A percentile compares a stretch with the other conserved stretches of the same genome.
Conservation (phyloP, 2,888 invertebrate species). For the Celastrina argiolus region DNA sequence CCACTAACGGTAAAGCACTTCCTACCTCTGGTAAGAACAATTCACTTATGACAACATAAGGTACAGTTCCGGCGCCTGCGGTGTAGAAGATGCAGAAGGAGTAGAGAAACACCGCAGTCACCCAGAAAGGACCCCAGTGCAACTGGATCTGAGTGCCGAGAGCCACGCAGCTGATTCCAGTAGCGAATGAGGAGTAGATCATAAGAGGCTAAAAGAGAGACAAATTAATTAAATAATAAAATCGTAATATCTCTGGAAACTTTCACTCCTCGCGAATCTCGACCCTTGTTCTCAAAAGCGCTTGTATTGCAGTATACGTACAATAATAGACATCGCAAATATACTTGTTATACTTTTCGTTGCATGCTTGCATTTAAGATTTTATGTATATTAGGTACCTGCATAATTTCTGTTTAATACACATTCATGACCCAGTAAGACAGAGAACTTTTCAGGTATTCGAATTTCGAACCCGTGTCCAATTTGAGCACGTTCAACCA, state of each 20-base stretch:
- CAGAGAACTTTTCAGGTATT: no score
- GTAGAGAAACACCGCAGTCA: slow-evolving; percentile 37
- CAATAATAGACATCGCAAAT: no score
- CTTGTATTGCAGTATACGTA: no score
- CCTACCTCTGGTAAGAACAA: slow-evolving; percentile 56
- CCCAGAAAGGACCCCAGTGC: slow-evolving; percentile 37
- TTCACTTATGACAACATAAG: slow-evolving; percentile 49
- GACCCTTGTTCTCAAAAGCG: no score
- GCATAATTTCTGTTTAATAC: no score
- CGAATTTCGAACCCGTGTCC: no score
- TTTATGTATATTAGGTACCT: no score
- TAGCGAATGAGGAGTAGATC: slow-evolving; percentile 40
- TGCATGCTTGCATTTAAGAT: no score
- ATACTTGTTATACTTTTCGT: no score
- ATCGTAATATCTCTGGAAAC: background rate
- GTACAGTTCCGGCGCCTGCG: slow-evolving; percentile 48
- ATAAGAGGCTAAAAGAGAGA: slow-evolving; percentile 33
- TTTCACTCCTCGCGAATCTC: no score
- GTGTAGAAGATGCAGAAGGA: slow-evolving; percentile 31
- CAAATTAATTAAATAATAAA: background rate
- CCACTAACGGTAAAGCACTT: background rate
- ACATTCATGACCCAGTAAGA: no score
- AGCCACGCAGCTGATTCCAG: slow-evolving; percentile 34
- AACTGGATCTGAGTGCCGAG: slow-evolving; percentile 39
- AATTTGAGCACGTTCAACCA: no score